Base-by-base conservation (phyloP, 2,797 vertebrate species). In the Tapera naevia region DNA sequence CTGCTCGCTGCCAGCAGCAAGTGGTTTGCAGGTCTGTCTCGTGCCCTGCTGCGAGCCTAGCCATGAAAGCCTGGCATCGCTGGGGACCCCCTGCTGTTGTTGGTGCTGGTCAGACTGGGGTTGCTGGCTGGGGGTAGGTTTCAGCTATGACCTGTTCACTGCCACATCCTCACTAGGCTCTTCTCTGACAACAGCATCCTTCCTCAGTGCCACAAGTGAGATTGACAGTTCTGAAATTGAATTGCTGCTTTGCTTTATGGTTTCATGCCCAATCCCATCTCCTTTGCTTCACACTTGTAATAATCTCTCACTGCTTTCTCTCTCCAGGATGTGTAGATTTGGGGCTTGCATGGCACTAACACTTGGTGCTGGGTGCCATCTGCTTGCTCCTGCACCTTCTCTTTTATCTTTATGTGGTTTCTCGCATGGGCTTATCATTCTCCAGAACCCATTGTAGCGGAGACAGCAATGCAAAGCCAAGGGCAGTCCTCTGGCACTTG, bases 211-310 rank as follows among this genome's bases (percentile, higher is more conserved):
- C 85, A 84, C 84, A 75, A 94, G 65, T 72, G 69, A 78, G 58
- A 86, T 79, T 95, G 91, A 94, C 89, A 94, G 62, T 89, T 70
- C 80, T 86, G 73, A 92, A 94, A 94, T 72, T 94, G 91, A 94
- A 94, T 86, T 95, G 65, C 66, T 91, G 80, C 76, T 91, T 91
- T 92, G n/a, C 80, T 97, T 86, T 92, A 76, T 76, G 70, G 87
- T 89, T 91, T 79, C 33, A 6, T 86, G 70, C 76, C 70, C 76
- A 70, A 32, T 91, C 62, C 82, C 62, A 82, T 93, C 92, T 93
- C 66, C 62, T 92, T 91, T 7, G 1, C 54, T 83, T 95, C 79
- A 84, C 43, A 14, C 46, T 88, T 88, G n/a, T n/a, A 75, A 57
- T 73, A 79, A 88, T 56, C 66, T 64, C 22, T 84, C 66, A 75